phyloP scores from a whole-genome alignment of 2,888 invertebrate genomes.

The Epistrophe grossulariae region DNA sequence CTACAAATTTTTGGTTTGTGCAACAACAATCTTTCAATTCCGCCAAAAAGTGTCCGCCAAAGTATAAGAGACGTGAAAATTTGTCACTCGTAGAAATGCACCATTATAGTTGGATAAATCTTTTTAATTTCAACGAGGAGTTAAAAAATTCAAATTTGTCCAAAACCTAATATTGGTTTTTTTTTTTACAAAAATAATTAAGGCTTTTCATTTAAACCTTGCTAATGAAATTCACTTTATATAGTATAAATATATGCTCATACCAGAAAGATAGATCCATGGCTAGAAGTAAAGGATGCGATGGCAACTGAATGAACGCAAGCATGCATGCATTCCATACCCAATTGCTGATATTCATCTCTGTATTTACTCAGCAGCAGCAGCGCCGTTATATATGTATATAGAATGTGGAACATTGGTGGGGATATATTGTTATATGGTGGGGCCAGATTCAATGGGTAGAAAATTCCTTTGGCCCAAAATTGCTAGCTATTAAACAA shows the following conservation, averaged over 20 bases:
- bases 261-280: neutral
- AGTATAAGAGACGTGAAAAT: too few relatives aligned
- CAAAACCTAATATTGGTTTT: too few relatives aligned
- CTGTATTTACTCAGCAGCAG: constrained; percentile 46
- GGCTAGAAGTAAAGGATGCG: constrained; percentile 4
- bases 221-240: constrained; percentile 11
- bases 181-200: too few relatives aligned
- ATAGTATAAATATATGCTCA: constrained; percentile 5
- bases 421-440: constrained; percentile 47
- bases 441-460: constrained; percentile 43
- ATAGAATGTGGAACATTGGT: constrained; percentile 4
- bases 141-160: too few relatives aligned
- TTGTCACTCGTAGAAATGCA: too few relatives aligned
- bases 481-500: constrained; percentile 71
- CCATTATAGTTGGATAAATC: too few relatives aligned
- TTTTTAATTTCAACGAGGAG: too few relatives aligned
- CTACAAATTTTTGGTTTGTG: too few relatives aligned
- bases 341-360: constrained; percentile 56
- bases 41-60: too few relatives aligned
- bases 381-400: neutral
- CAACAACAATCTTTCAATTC: too few relatives aligned
- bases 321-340: constrained; percentile 65
- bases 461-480: constrained; percentile 64
- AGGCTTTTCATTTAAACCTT: neutral
- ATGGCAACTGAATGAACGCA: constrained; percentile 58